These are phyloP conservation scores for Argopecten irradians DNA, from an alignment of 1,140 invertebrate species.

Conservation along the genomic window DNA sequence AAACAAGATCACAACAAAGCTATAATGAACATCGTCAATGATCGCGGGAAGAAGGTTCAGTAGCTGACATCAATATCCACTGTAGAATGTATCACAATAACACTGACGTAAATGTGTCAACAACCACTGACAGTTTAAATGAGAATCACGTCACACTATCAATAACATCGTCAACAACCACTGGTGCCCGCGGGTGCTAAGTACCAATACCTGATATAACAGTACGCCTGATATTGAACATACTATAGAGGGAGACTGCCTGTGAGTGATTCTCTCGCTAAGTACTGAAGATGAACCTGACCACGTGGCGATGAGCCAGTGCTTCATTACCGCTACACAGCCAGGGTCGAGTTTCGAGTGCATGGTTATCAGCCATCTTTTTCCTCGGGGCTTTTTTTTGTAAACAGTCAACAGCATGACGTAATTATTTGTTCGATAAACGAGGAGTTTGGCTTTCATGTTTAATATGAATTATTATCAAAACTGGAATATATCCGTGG, in stretches of 20 bases:
- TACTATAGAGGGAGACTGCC: neutral
- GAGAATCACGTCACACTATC: no score
- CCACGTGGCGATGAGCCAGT: constrained; percentile 9
- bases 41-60: no score
- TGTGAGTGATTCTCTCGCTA: neutral
- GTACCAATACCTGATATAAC: neutral
- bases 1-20: no score
- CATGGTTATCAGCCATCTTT: neutral
- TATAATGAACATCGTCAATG: no score
- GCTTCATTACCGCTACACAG: neutral
- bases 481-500: no score
- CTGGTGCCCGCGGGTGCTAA: neutral
- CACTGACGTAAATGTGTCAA: no score
- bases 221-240: neutral
- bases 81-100: no score
- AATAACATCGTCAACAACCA: neutral
- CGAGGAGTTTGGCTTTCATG: neutral
- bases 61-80: no score
- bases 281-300: neutral
- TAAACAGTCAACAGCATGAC: neutral
- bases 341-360: neutral
- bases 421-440: neutral
- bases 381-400: neutral
- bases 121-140: no score
- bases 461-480: neutral